Percentiles rank a stretch among this genome's conserved stretches.
These are phyloP conservation scores for Onychostruthus taczanowskii DNA, from an alignment of 2,113 vertebrate species.

Conservation along the genomic window DNA sequence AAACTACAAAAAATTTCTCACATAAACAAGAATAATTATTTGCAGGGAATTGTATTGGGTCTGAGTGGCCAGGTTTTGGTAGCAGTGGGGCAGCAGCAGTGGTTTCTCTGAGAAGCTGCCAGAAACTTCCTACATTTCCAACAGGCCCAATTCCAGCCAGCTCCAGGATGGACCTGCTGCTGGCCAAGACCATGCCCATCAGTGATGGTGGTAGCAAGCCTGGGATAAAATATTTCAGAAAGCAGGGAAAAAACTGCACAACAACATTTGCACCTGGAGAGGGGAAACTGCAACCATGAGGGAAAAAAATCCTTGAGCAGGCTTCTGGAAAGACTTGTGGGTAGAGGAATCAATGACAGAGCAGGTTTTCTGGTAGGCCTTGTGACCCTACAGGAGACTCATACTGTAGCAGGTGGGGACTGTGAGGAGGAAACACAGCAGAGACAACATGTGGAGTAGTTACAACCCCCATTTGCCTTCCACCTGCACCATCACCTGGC, in stretches of 20 bases:
- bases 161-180: accelerated
- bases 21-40: neutral
- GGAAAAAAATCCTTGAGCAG: accelerated
- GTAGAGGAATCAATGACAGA: neutral
- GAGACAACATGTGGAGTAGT: accelerated
- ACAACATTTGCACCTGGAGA: neutral
- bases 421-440: accelerated
- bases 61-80: neutral
- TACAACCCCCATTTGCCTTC: neutral
- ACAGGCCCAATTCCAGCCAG: neutral
- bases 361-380: neutral
- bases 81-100: accelerated
- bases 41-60: neutral
- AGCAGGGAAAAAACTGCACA: neutral
- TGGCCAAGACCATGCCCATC: accelerated
- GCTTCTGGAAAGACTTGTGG: neutral
- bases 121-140: neutral
- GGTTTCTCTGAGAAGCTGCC: neutral
- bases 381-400: accelerated
- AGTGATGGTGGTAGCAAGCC: accelerated
- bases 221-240: neutral
- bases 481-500: accelerated
- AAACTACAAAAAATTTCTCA: neutral
- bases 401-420: neutral
- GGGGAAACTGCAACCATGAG: accelerated